Evolutionary conservation across 53 echinoderm and acorn worm species (phyloP).

Genomic region (Crossaster papposus): DNA sequence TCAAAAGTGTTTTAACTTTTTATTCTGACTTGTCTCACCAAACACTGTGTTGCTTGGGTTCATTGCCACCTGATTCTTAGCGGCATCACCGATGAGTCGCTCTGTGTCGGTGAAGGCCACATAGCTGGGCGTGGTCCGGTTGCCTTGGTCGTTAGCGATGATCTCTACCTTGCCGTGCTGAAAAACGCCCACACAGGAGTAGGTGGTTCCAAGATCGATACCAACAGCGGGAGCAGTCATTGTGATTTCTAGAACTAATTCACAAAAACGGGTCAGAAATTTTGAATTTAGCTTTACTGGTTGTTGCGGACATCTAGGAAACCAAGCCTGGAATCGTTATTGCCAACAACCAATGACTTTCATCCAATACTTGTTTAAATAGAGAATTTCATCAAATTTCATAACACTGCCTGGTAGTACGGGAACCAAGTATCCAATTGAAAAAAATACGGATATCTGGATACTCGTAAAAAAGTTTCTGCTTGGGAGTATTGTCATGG

Average conservation of each 20-base stretch:
- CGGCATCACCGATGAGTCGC: conserved; percentile 92
- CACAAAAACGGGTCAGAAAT: not conserved
- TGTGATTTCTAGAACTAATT: not conserved
- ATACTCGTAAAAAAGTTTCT: too few relatives aligned
- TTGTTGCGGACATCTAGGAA: not conserved
- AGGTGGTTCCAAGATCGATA: conserved; percentile 94
- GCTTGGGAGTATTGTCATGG: too few relatives aligned
- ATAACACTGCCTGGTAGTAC: too few relatives aligned
- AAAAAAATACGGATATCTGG: too few relatives aligned
- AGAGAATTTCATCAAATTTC: too few relatives aligned
- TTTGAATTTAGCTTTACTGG: not conserved
- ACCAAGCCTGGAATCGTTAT: too few relatives aligned
- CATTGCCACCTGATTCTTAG: conserved; percentile 93
- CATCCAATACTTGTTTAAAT: too few relatives aligned
- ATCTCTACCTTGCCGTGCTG: conserved; percentile 96
- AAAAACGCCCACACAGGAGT: conserved; percentile 96
- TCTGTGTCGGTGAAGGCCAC: conserved; percentile 95
- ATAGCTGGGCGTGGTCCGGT: conserved; percentile 96
- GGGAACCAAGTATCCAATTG: too few relatives aligned
- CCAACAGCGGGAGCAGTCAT: conserved; percentile 76
- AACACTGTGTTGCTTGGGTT: conserved; percentile 93
- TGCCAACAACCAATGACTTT: too few relatives aligned
- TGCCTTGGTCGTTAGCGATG: conserved; percentile 96
- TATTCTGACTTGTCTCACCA: conserved; percentile 61
- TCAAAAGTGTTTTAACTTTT: too few relatives aligned